Base-by-base conservation (phyloP, 2,113 vertebrate genomes). In the Malurus cyaneus region DNA sequence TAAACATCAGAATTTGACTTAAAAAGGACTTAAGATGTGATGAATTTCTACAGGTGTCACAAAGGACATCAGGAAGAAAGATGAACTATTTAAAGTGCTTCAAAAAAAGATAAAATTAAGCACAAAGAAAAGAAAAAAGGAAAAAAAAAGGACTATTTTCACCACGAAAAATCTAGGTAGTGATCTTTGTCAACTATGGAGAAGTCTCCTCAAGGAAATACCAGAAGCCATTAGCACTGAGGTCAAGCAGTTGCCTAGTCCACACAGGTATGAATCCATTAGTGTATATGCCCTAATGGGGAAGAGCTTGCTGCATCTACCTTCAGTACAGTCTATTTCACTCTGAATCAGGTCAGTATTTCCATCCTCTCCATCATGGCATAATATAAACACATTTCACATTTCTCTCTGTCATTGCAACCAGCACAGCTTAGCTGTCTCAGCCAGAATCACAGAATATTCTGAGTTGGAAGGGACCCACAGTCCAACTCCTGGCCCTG, bases 201-300 rank as follows among this genome's bases (percentile, higher is more conserved):
- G n/a, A 84, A 70, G 9, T 62, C 6, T 80, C 29, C 26, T 28
- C 42, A 91, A 18, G 28, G 39, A 77, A 86, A 39, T 50, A 71
- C 1, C 20, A 87, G 59, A 82, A 79, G 59, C 26, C 11, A 73
- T 23, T 17, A 72, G n/a, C n/a, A 46, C 17, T n/a, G 61, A 82
- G 16, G 32, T 66, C 60, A 91, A 83, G 36, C 49, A 61, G 36
- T 18, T 70, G 44, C 19, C 39, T 31, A 44, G 80, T 15, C 4
- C 23, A 42, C 36, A 54, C 32, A 80, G 60, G 31, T 78, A 66
- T 10, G 44, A 92, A 69, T 26, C 4, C 34, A 39, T 72, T 36
- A 46, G 23, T 34, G 29, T 31, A 15, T 65, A 79, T 0, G 0
- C 3, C 7, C 29, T 44, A 41, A 14, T n/a, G 19, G 14, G 31